Percentiles rank a stretch among this genome's conserved stretches.
These are phyloP conservation scores for Orchesella flavescens DNA, from an alignment of 2,888 invertebrate species.

Conservation along the genomic window DNA sequence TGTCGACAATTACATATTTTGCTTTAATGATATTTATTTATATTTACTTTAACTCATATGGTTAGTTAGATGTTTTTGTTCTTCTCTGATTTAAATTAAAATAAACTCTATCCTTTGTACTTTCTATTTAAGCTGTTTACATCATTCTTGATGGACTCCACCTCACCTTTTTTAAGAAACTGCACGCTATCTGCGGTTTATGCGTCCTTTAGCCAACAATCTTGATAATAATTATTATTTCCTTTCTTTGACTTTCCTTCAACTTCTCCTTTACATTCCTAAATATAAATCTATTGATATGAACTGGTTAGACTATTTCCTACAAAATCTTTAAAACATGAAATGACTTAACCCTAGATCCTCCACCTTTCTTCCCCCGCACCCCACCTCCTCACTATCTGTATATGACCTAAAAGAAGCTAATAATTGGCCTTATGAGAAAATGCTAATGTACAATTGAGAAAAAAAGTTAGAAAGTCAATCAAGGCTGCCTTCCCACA, in stretches of 20 bases:
- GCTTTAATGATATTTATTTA: conserved; percentile 10
- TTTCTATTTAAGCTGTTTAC: conserved; percentile 11
- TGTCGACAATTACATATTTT: conserved; percentile 2
- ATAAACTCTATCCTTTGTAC: conserved; percentile 49
- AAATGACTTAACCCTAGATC: background rate
- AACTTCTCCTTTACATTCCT: background rate
- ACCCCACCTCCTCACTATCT: background rate
- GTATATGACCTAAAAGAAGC: conserved; percentile 1
- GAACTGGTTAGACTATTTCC: background rate
- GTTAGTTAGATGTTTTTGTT: background rate
- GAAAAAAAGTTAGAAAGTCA: conserved; percentile 11
- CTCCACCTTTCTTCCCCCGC: background rate
- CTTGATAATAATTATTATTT: conserved; percentile 7
- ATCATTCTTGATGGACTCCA: background rate
- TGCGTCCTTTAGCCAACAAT: conserved; percentile 20
- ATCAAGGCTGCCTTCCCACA: conserved; percentile 24
- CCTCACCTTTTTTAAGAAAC: background rate
- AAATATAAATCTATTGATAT: background rate
- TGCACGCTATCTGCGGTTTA: conserved; percentile 40
- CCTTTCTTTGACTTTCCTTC: background rate
- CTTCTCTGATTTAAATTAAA: conserved; percentile 12
- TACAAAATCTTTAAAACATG: conserved; percentile 13
- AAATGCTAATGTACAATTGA: conserved; percentile 18
- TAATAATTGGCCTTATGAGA: conserved; percentile 56
- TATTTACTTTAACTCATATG: conserved; percentile 17